Evolutionary conservation across 2,888 invertebrate species (phyloP), one percentile per base, ranked within the genome.

Genomic region (Zeuzera pyrina): DNA sequence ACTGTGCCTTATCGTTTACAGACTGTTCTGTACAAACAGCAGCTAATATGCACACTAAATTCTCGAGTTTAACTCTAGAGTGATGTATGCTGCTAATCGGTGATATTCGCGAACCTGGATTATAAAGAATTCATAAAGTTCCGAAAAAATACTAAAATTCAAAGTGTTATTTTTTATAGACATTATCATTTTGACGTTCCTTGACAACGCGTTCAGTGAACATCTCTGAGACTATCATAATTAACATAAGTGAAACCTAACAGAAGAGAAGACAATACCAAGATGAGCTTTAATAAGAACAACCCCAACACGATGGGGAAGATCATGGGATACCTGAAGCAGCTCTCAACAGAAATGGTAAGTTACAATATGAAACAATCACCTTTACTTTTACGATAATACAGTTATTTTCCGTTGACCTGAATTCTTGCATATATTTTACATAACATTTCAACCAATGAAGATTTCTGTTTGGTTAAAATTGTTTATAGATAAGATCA

Each of bases 281-380:
- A 72, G 61, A 84, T 84, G 84, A 84, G 84, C 53, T 84, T 84
- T 57, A 83, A 84, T 54, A 83, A 81, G 63, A 77, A 83, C 46
- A 83, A 81, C 56, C 78, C 83, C 52, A 81, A 79, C 49, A 62
- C 83, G 22, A 55, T 84, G 74, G 84, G 74, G 68, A 84, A 84
- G 56, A 67, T 84, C 42, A 77, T 84, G 81, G 84, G 68, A 46
- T 79, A 78, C 52, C 64, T 84, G 42, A 76, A 72, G 53, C 83
- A 84, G 62, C 68, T 84, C 38, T 84, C 84, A 59, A 77, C 72
- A 14, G 83, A 84, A 59, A 84, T 76, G 81, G 84, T 84, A 68
- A 73, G 83, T 57, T 34, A 15, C 2, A 7, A 25, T 12, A 13
- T 25, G 12, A 12, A 12, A 8, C 15, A 14, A 12, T 2, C 8